Evolutionary conservation across 2,888 invertebrate genomes (phyloP), one percentile per base, ranked within the genome.

Genomic region (Torymus aiolomorphi): DNA sequence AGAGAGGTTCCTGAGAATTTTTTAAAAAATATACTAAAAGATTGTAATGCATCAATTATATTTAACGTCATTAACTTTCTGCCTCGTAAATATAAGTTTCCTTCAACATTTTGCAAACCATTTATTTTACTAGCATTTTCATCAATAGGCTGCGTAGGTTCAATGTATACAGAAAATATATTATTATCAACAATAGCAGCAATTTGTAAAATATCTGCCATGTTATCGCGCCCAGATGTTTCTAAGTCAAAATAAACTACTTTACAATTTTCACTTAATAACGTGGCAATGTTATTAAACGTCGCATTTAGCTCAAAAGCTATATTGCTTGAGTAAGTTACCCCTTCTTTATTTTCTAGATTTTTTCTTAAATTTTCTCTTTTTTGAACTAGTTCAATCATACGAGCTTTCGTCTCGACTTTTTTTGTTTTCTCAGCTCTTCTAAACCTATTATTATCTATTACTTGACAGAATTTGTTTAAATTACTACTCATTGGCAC

Each of bases 381-480:
- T 31, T 31, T 3, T 62, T 2, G 1, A 24, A 31, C 24, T 24
- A 62, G 13, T 24, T 62, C 61, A 24, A 20, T 12, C 31, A 24
- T 8, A 13, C 61, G 24, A 3, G 3, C 31, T 24, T 62, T 62
- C 12, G 8, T 62, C 14, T 2, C n/a, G 56, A 62, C 3, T 13
- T 70, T 42, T 63, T 70, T 73, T 69, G 74, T 63, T 78, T 67
- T 61, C 24, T 18, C 63, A 16, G 52, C 20, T 63, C 74, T 77
- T 1, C 57, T 11, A 18, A 16, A 18, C 16, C 70, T 57, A 24
- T 61, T 54, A 54, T 61, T 52, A 65, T 75, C 76, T 51, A 65
- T 49, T 24, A 59, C n/a, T 49, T 62, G 18, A n/a, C 74, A 62
- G 65, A 61, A 66, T 42, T 42, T 67, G 49, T 62, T 52, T 31